A percentile compares a stretch with the other conserved stretches of the same genome.
Conservation (phyloP, 1,140 invertebrate species). For the Sitodiplosis mosellana region DNA sequence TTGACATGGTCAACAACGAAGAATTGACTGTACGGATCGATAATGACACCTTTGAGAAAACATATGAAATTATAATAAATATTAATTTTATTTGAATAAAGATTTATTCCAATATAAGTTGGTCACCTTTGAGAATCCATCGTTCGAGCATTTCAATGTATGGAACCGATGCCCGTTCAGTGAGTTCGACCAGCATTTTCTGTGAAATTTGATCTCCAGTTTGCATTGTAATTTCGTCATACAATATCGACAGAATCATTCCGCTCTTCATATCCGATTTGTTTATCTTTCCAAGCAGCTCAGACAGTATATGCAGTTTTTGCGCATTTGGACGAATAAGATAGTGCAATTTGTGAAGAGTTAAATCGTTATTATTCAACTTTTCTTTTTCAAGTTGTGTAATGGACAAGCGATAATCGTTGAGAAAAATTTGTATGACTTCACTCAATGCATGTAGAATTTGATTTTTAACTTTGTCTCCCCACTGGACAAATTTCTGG, state of each 20-base stretch:
- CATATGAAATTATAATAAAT: too few relatives aligned
- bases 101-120: too few relatives aligned
- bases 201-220: slow-evolving; percentile 58
- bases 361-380: slow-evolving; percentile 50
- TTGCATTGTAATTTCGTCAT: slow-evolving; percentile 60
- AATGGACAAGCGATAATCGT: slow-evolving; percentile 66
- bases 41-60: slow-evolving; percentile 83
- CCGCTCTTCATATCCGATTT: slow-evolving; percentile 66
- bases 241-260: slow-evolving; percentile 67
- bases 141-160: slow-evolving; percentile 83
- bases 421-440: slow-evolving; percentile 54
- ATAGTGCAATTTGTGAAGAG: slow-evolving; percentile 79
- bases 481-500: slow-evolving; percentile 63
- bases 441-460: slow-evolving; percentile 81
- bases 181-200: slow-evolving; percentile 57
- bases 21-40: slow-evolving; percentile 71
- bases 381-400: slow-evolving; percentile 75
- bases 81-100: too few relatives aligned
- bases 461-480: slow-evolving; percentile 61
- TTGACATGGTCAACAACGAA: slow-evolving; percentile 87
- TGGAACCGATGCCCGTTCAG: slow-evolving; percentile 61
- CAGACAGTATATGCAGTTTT: slow-evolving; percentile 63
- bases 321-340: slow-evolving; percentile 70
- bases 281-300: slow-evolving; percentile 56
- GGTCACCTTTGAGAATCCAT: slow-evolving; percentile 95